Percentiles rank a stretch among this genome's conserved stretches.
These are phyloP conservation scores for Agrochola circellaris DNA, from an alignment of 2,888 invertebrate species.

Conservation along the genomic window DNA sequence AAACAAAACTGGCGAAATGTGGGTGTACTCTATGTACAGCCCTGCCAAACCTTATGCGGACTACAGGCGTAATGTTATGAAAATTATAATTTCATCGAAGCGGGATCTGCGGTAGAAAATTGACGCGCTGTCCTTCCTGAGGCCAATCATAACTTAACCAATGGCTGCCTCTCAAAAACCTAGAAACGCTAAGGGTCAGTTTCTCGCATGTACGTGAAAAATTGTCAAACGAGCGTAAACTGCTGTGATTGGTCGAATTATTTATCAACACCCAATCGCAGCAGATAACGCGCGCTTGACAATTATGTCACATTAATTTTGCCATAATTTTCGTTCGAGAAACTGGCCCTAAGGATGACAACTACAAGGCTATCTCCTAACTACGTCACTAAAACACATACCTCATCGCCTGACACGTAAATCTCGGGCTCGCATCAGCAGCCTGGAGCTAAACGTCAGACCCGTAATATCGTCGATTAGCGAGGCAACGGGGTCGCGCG, in stretches of 20 bases:
- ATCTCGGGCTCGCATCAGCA: slow-evolving; percentile 63
- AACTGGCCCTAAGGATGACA: background rate
- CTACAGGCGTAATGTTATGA: too few species aligned
- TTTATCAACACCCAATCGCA: background rate
- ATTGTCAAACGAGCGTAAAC: too few species aligned
- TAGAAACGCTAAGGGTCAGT: background rate
- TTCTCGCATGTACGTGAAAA: background rate
- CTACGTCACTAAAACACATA: slow-evolving; percentile 23
- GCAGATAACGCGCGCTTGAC: background rate
- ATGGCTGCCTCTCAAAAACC: background rate
- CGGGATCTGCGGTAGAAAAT: background rate
- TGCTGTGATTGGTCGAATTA: too few species aligned
- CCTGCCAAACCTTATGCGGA: too few species aligned
- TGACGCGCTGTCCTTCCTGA: background rate
- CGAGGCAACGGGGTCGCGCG: slow-evolving; percentile 70
- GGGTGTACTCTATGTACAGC: too few species aligned
- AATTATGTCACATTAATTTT: background rate
- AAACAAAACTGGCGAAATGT: too few species aligned
- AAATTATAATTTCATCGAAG: background rate
- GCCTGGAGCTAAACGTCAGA: slow-evolving; percentile 70
- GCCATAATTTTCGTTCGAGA: background rate
- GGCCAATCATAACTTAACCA: background rate
- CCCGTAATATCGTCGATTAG: slow-evolving; percentile 79
- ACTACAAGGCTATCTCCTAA: background rate
- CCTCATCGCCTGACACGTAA: slow-evolving; percentile 48